Evolutionary conservation across 2,888 invertebrate species (phyloP), one percentile per base, ranked within the genome.

Genomic region (Eucera pruinosa): DNA sequence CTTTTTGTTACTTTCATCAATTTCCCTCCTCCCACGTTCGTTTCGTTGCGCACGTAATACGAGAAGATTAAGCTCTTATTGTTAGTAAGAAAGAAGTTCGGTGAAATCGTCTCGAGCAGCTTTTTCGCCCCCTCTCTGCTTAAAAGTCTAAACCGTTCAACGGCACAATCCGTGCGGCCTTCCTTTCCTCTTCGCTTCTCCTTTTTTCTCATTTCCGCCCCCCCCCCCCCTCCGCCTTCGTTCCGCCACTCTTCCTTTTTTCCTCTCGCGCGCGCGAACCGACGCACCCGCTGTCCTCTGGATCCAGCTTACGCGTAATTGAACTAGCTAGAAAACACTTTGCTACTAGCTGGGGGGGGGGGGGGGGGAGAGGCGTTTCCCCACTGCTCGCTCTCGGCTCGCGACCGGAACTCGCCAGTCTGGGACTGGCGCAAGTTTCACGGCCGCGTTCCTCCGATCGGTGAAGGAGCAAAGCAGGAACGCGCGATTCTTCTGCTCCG

Each of bases 1-100:
- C 69, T 48, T 65, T 61, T 23, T 73, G 67, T 80, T 73, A 83
- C 81, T 84, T 85, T 82, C 82, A 72, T 84, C 78, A 69, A 64
- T 75, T 81, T 65, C 36, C 48, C 54, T 45, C 67, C 52, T 55
- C 65, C 23, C 48, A 47, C 36, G 45, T 55, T 30, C 30, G 33
- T 45, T 2, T 64, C 50, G 54, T 61, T 67, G 86, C 82, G 86
- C 88, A 87, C 85, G 84, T 88, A 89, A 88, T 89, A 88, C 87
- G 88, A 89, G 90, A 89, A 87, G 87, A 87, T 86, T 90, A 90
- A 90, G 87, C 89, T 90, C 88, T 89, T 33, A 33, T 33, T 33
- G 33, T 33, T 78, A 71, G 79, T 86, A 86, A 88, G 86, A 86
- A 86, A 88, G 86, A 86, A 87, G 86, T 75, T 64, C 48, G 64